phyloP scores from a whole-genome alignment of 2,888 invertebrate genomes.

The Melieria omissa region DNA sequence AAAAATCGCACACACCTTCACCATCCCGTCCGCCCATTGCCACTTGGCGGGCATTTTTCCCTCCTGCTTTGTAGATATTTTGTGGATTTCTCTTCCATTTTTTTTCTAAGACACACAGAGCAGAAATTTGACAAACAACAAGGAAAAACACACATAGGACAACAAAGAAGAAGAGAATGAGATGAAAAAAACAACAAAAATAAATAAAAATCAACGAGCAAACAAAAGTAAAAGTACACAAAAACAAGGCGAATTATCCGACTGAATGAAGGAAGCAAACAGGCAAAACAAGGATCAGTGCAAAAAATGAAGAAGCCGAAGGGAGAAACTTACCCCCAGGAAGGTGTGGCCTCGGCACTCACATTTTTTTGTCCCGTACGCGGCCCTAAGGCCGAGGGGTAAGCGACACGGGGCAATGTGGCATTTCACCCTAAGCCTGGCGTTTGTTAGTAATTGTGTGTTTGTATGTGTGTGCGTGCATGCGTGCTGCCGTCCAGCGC shows the following conservation, averaged over 20 bases:
- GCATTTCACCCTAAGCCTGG: conserved; percentile 37
- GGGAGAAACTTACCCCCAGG: conserved; percentile 57
- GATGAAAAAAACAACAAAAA: conserved; percentile 14
- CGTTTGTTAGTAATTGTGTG: no score
- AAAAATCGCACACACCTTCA: conserved; percentile 25
- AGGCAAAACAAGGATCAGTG: conserved; percentile 34
- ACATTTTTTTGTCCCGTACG: conserved; percentile 42
- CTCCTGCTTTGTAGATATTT: neutral
- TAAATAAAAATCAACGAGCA: conserved; percentile 41
- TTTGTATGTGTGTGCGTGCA: neutral
- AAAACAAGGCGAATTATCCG: conserved; percentile 33
- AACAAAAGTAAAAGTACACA: conserved; percentile 58
- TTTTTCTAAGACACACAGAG: conserved; percentile 1
- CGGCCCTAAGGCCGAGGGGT: conserved; percentile 35
- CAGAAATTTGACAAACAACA: no score
- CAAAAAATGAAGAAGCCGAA: neutral
- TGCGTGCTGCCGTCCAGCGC: neutral
- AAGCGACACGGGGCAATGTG: conserved; percentile 25
- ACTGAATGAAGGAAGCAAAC: conserved; percentile 35
- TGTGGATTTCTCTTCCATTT: neutral
- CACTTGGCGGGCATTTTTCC: neutral
- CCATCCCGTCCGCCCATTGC: neutral
- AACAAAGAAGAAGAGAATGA: conserved; percentile 3
- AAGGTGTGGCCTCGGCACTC: conserved; percentile 61
- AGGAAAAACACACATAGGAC: conserved; percentile 17